A percentile compares a stretch with the other conserved stretches of the same genome.
phyloP scores from a whole-genome alignment of 2,113 vertebrate species.

The Oryzias javanicus region DNA sequence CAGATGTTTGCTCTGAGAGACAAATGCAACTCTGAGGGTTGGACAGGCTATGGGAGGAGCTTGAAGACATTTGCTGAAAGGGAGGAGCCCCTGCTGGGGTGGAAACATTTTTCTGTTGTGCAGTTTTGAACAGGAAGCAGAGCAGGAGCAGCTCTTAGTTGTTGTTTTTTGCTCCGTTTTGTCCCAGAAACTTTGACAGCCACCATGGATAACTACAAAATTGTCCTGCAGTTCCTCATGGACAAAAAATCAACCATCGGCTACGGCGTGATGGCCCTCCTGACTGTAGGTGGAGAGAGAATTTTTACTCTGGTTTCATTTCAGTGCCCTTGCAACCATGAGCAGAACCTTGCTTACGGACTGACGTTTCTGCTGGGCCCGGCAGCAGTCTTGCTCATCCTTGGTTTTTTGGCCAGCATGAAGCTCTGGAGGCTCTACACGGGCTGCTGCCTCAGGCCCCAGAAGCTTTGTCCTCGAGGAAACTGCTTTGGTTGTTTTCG shows the following conservation, averaged over 20 bases:
- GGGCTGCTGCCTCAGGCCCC: conserved; percentile 83
- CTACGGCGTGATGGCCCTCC: conserved; percentile 90
- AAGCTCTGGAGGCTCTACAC: conserved; percentile 88
- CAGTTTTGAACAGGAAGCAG: too few species aligned
- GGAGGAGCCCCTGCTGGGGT: too few species aligned
- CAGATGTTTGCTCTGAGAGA: too few species aligned
- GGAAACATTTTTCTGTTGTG: too few species aligned
- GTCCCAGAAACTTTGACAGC: not conserved
- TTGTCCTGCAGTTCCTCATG: conserved; percentile 81
- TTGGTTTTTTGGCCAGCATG: conserved; percentile 84
- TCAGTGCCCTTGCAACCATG: conserved; percentile 87
- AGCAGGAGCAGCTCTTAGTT: too few species aligned
- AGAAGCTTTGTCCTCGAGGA: conserved; percentile 70
- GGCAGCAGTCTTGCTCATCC: conserved; percentile 82
- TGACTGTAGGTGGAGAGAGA: conserved; percentile 87
- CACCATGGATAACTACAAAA: conserved; percentile 84
- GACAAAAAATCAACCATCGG: conserved; percentile 87
- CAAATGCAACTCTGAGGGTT: too few species aligned
- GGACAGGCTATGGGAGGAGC: too few species aligned
- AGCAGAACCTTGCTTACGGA: conserved; percentile 85
- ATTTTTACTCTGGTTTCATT: conserved; percentile 90
- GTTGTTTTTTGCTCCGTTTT: not conserved
- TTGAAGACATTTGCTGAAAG: too few species aligned
- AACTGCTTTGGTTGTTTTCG: conserved; percentile 61
- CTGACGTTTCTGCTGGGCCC: conserved; percentile 87